Base-by-base conservation (phyloP, 2,113 vertebrate genomes). In the Syngnathus scovelli region DNA sequence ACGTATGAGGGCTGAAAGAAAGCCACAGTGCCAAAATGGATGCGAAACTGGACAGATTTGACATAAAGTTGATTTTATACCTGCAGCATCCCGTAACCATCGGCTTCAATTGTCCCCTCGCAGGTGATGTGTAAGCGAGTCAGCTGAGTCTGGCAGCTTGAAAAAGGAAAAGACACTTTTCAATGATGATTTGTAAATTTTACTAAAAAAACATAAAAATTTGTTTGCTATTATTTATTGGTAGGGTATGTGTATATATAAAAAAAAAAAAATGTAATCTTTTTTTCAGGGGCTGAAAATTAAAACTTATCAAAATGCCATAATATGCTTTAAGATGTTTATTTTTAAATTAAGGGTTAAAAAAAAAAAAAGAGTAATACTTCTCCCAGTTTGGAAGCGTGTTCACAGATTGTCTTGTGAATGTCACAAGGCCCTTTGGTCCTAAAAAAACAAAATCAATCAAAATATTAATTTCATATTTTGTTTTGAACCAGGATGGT, bases 11-110 rank as follows among this genome's bases (percentile, higher is more conserved):
- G 43, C 41, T 49, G 55, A 52, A 66, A 41, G 6, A 21, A 72
- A 38, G 13, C 1, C 9, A 12, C 49, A 7, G 23, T 11, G 52
- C 1, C n/a, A 23, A 19, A 21, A 11, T 55, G 9, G 23, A 16
- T 33, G 3, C n/a, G 4, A 52, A 21, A 52, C 7, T 10, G 8
- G 19, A 4, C 2, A 21, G 19, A 21, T n/a, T 21, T 21, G 49
- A 52, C 49, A 10, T 52, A 3, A 51, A 52, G 21, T 10, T 21
- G 5, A 55, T 55, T 55, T 55, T 23, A 55, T 82, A 99, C 97
- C 95, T 99, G 97, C 7, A 99, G 87, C 97, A 99, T 98, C 19
- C 95, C 97, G 58, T 90, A 92, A 21, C 97, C 97, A 63, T 92
- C 89, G 67, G 92, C 91, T 88, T 99, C 97, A 12, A 99, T 99